Conservation (phyloP, 2,113 vertebrate species). For the Leptodactylus fuscus region DNA sequence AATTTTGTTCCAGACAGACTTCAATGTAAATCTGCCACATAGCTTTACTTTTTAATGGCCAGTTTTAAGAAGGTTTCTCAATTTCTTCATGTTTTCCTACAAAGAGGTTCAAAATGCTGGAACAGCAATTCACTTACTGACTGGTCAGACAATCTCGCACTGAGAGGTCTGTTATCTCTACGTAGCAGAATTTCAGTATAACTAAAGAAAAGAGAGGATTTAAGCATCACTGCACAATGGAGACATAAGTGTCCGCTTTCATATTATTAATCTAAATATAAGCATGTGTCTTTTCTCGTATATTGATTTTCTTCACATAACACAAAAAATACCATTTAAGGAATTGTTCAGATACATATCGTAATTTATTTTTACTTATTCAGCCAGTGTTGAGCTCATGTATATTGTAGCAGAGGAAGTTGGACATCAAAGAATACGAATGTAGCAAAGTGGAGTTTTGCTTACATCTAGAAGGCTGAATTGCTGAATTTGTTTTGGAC, state of each 20-base stretch:
- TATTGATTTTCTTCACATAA: neutral
- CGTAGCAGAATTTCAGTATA: slow-evolving; percentile 23
- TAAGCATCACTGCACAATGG: slow-evolving; percentile 9
- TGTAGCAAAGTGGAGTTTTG: neutral
- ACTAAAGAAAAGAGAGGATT: slow-evolving; percentile 37
- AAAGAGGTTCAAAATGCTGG: slow-evolving; percentile 42
- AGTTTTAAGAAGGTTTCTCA: slow-evolving; percentile 14
- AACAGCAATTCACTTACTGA: slow-evolving; percentile 38
- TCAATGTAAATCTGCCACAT: neutral
- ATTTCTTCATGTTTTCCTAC: slow-evolving; percentile 40
- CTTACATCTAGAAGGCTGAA: neutral
- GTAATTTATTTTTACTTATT: neutral
- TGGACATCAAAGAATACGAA: neutral
- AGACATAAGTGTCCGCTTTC: slow-evolving; percentile 47
- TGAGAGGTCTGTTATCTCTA: slow-evolving; percentile 45
- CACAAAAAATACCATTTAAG: neutral
- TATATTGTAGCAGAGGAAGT: neutral
- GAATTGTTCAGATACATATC: slow-evolving; percentile 1
- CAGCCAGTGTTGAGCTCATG: neutral
- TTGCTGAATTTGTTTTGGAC: neutral
- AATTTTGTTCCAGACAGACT: neutral
- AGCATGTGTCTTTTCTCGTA: slow-evolving; percentile 9
- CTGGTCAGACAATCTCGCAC: slow-evolving; percentile 45
- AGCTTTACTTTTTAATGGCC: slow-evolving; percentile 22
- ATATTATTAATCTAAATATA: slow-evolving; percentile 52